Base-by-base conservation (phyloP, 2,888 invertebrate species). In the Girardia tigrina region DNA sequence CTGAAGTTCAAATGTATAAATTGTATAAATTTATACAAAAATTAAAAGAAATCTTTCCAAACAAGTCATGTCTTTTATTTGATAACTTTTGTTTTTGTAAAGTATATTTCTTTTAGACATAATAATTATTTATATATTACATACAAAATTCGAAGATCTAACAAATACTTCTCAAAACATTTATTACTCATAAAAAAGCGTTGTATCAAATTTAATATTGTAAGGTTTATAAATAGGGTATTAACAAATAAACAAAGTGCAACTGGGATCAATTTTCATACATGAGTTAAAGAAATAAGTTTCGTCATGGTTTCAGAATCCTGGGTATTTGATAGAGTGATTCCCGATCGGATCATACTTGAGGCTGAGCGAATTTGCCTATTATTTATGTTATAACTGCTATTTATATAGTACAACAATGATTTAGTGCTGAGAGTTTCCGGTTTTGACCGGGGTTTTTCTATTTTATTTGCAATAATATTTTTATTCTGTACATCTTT, bases 351-450 rank as follows among this genome's bases (percentile, higher is more conserved):
- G 23, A 56, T 56, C 56, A 56, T 56, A 56, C n/a, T 56, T 16
- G 56, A 56, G n/a, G 56, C 56, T n/a, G 56, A 56, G 56, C 4
- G 56, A 56, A 56, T 56, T 56, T 4, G 56, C n/a, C 56, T 56
- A 16, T 56, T 23, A 16, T 56, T 56, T n/a, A 56, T 23, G 23
- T 56, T 56, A 56, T 56, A 56, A 56, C 56, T 16, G n/a, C 56
- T 56, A 56, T 56, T 56, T 8, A 56, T 12, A n/a, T 23, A 12
- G n/a, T 56, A 56, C 56, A 56, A 56, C 4, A 56, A 23, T 12
- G 56, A n/a, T 56, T 56, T 56, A n/a, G 56, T 8, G 23, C 56
- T 56, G n/a, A 56, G 56, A 56, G 56, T 56, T 56, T 56, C 56
- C n/a, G 56, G 56, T 56, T 56, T 56, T 4, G 56, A 56, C 4